Evolutionary conservation across 2,888 invertebrate genomes (phyloP).

Genomic region (Trichacis sp.): DNA sequence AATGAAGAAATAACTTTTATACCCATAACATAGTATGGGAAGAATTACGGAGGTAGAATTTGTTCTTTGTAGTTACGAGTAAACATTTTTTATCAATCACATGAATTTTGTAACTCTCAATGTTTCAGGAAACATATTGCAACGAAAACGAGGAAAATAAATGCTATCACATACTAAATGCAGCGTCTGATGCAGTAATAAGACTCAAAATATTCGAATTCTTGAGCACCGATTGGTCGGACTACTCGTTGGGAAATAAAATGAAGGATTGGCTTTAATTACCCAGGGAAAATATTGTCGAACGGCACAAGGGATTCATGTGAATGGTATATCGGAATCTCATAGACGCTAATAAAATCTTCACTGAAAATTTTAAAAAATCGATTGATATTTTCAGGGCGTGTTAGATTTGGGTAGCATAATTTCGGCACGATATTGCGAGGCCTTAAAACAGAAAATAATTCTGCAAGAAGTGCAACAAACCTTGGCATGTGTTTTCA

Average conservation of each 20-base stretch:
- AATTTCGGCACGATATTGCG: conserved; percentile 64
- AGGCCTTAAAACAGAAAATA: conserved; percentile 51
- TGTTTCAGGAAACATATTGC: conserved; percentile 34
- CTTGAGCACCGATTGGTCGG: conserved; percentile 32
- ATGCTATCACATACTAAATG: conserved; percentile 27
- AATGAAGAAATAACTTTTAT: conserved; percentile 59
- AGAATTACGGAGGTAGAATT: conserved; percentile 43
- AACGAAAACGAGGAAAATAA: neutral
- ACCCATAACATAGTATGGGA: conserved; percentile 59
- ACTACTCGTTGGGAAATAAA: conserved; percentile 37
- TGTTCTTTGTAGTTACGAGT: neutral
- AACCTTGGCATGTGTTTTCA: conserved; percentile 53
- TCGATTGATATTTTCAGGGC: conserved; percentile 46
- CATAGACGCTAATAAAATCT: too few relatives aligned
- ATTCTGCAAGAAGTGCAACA: conserved; percentile 46
- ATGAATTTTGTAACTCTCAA: neutral
- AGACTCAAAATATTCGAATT: conserved; percentile 68
- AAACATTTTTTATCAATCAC: neutral
- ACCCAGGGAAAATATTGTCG: conserved; percentile 64
- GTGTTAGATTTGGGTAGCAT: conserved; percentile 58
- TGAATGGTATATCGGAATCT: conserved; percentile 67
- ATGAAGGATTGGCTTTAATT: conserved; percentile 68
- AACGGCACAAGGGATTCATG: conserved; percentile 64
- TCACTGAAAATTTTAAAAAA: too few relatives aligned
- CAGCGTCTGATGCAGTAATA: conserved; percentile 52